phyloP scores from a whole-genome alignment of 37 sponge, comb jelly and placozoan genomes.

The Sycon ciliatum region DNA sequence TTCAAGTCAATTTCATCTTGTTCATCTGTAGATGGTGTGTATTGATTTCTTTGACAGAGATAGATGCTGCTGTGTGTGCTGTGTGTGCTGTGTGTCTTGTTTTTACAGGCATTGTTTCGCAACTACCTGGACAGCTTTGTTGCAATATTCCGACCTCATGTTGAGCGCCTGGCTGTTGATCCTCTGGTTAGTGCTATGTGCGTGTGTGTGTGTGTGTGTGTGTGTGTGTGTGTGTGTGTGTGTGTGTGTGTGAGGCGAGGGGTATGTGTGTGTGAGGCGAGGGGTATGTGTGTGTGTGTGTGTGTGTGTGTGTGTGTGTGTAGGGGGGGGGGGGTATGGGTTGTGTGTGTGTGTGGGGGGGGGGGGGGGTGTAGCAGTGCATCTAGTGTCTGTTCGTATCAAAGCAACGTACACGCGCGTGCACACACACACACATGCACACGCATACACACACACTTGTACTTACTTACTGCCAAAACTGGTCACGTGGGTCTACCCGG shows the following conservation, averaged over 20 bases:
- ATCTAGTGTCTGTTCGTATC: background rate
- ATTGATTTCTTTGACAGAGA: too few relatives aligned
- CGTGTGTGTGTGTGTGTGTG: background rate
- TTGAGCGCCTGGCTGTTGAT: constrained; percentile 45
- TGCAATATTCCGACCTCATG: constrained; percentile 43
- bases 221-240: background rate
- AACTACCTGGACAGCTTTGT: constrained; percentile 49
- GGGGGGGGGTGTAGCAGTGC: background rate
- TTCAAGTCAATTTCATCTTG: too few relatives aligned
- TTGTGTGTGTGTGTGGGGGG: background rate
- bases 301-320: background rate
- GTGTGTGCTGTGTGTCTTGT: background rate
- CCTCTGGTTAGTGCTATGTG: constrained; percentile 40
- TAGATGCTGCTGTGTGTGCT: too few relatives aligned
- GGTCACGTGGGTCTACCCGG: too few relatives aligned
- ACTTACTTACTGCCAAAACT: too few relatives aligned
- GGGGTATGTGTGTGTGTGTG: constrained; percentile 8
- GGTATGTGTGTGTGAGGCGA: background rate
- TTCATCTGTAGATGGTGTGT: too few relatives aligned
- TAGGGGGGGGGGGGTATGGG: background rate
- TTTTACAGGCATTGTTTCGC: constrained; percentile 52
- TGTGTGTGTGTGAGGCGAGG: too few relatives aligned
- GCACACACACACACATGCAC: background rate
- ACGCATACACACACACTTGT: background rate
- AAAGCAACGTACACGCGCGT: too few relatives aligned